Conservation (phyloP, 2,113 vertebrate genomes). For the Silurus glanis region DNA sequence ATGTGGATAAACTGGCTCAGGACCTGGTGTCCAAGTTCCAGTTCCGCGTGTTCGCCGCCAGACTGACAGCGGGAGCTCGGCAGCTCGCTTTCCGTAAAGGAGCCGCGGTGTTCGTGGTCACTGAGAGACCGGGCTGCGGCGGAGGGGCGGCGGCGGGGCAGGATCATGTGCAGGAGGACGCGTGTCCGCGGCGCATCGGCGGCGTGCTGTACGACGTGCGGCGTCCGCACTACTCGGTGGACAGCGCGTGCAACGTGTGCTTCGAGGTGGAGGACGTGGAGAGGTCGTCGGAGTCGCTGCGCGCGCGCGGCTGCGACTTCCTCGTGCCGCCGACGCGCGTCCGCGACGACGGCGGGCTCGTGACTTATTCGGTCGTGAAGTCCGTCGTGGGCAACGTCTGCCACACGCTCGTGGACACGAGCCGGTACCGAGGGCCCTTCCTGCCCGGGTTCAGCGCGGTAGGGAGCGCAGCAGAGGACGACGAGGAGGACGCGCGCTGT, state of each 20-base stretch:
- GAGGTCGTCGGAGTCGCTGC: constrained; percentile 67
- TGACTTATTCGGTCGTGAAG: constrained; percentile 78
- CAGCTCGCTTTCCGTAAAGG: constrained; percentile 83
- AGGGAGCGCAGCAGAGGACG: neutral
- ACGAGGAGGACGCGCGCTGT: constrained; percentile 37
- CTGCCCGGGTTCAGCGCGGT: constrained; percentile 80
- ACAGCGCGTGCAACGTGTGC: constrained; percentile 87
- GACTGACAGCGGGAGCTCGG: constrained; percentile 65
- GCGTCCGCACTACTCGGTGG: constrained; percentile 64
- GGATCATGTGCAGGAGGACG: neutral
- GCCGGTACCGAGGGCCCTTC: constrained; percentile 75
- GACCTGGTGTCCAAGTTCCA: constrained; percentile 78
- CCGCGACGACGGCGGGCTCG: constrained; percentile 68
- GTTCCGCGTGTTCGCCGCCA: constrained; percentile 78
- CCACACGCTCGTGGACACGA: constrained; percentile 85
- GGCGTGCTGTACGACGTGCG: constrained; percentile 74
- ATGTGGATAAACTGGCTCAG: constrained; percentile 69
- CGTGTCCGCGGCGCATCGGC: neutral
- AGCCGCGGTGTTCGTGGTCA: constrained; percentile 80
- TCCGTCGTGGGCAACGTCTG: constrained; percentile 84
- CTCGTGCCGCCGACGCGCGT: constrained; percentile 77
- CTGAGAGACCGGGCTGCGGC: constrained; percentile 62
- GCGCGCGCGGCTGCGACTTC: constrained; percentile 74
- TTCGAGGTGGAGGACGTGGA: constrained; percentile 83
- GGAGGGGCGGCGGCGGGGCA: neutral